Evolutionary conservation across 2,888 invertebrate species (phyloP).

Genomic region (Hydroisotoma schaefferi): DNA sequence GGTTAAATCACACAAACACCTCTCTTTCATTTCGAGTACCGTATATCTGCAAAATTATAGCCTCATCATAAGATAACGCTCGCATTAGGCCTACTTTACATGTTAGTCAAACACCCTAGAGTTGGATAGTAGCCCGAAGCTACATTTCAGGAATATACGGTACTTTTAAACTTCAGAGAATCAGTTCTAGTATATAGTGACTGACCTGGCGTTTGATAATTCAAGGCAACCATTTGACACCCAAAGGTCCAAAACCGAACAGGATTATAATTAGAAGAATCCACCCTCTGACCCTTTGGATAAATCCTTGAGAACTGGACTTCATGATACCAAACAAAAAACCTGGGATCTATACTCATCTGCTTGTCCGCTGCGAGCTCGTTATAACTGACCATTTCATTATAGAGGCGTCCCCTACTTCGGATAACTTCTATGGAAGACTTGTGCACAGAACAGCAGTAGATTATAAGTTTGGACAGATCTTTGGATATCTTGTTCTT

Average conservation of each 20-base stretch:
- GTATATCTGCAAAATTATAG: too few relatives aligned
- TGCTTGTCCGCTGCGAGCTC: conserved; percentile 89
- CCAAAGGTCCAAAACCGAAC: conserved; percentile 92
- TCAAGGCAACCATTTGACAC: conserved; percentile 94
- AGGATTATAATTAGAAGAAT: conserved; percentile 96
- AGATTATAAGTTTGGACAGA: conserved; percentile 93
- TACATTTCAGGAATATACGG: not conserved
- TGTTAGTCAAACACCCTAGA: too few relatives aligned
- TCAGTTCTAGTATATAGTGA: not conserved
- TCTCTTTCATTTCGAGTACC: too few relatives aligned
- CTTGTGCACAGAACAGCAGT: conserved; percentile 67
- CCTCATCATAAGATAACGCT: not conserved
- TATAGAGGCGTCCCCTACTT: conserved; percentile 68
- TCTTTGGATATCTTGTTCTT: conserved; percentile 87
- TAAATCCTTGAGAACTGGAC: conserved; percentile 58
- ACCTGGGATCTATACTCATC: conserved; percentile 70
- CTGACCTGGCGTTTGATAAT: conserved; percentile 80
- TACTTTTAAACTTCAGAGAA: not conserved
- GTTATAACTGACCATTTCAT: conserved; percentile 96
- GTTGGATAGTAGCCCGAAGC: too few relatives aligned
- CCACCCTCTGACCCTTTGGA: conserved; percentile 72
- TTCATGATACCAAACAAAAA: conserved; percentile 75
- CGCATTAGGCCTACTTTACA: not conserved
- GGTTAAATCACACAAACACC: too few relatives aligned
- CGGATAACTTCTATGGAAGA: conserved; percentile 73